These are phyloP conservation scores for Diogma glabrata DNA, from an alignment of 2,888 invertebrate genomes.

Conservation along the genomic window DNA sequence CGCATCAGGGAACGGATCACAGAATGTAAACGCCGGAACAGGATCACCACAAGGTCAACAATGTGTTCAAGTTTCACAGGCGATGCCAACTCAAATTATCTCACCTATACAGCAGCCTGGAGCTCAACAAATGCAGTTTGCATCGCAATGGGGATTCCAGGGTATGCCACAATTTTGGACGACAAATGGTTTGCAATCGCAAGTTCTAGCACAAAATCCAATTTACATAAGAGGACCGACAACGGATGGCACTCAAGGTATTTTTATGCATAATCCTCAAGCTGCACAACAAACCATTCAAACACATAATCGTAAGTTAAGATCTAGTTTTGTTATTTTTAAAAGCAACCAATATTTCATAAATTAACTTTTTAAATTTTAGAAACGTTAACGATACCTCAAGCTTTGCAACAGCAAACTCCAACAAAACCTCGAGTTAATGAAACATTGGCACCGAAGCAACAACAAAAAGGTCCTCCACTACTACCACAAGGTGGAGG, in stretches of 20 bases:
- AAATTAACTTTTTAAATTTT: not conserved
- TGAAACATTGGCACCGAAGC: slow-evolving; percentile 43
- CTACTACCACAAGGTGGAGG: slow-evolving; percentile 48
- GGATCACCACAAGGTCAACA: slow-evolving; percentile 43
- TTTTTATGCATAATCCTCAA: slow-evolving; percentile 69
- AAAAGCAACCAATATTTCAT: slow-evolving; percentile 1
- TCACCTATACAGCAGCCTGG: slow-evolving; percentile 56
- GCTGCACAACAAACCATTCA: slow-evolving; percentile 44
- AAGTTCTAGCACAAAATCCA: slow-evolving; percentile 61
- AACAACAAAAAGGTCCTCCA: slow-evolving; percentile 31
- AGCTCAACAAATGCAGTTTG: slow-evolving; percentile 64
- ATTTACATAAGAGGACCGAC: slow-evolving; percentile 74
- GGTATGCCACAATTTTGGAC: slow-evolving; percentile 66
- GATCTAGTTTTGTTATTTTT: not conserved
- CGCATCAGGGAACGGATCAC: slow-evolving; percentile 29
- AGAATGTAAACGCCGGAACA: slow-evolving; percentile 30
- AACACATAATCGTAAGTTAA: slow-evolving; percentile 51
- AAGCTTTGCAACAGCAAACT: slow-evolving; percentile 41
- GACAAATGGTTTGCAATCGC: slow-evolving; percentile 54
- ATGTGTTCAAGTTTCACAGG: slow-evolving; percentile 61
- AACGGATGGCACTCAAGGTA: slow-evolving; percentile 55
- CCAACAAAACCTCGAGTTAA: slow-evolving; percentile 39
- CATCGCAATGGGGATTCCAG: slow-evolving; percentile 58
- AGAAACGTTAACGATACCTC: slow-evolving; percentile 34
- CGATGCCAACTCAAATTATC: slow-evolving; percentile 62